phyloP scores from a whole-genome alignment of 2,113 vertebrate species.

The Trogon melanurus region DNA sequence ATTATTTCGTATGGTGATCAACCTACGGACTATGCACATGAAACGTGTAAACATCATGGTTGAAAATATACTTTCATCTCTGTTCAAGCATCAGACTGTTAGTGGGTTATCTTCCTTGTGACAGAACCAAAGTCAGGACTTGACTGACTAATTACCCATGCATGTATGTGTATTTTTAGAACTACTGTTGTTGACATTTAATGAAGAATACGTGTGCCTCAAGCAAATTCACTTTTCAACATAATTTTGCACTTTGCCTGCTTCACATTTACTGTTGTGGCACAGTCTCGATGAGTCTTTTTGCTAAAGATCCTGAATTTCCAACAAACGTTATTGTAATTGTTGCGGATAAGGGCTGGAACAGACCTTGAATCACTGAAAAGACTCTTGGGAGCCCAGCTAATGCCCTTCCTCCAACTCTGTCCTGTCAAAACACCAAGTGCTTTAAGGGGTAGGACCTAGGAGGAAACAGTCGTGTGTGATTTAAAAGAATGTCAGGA shows the following conservation, averaged over 20 bases:
- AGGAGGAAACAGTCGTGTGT: background rate
- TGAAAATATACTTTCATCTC: background rate
- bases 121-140: background rate
- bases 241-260: background rate
- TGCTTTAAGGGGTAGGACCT: background rate
- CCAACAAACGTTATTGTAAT: background rate
- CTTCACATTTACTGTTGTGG: background rate
- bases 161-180: background rate
- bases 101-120: background rate
- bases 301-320: background rate
- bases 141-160: background rate
- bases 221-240: background rate
- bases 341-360: background rate
- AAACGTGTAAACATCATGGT: background rate
- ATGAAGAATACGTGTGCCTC: background rate
- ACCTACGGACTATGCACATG: too few relatives aligned
- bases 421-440: background rate
- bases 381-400: background rate
- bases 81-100: background rate
- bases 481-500: conserved; percentile 27
- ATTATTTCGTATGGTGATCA: background rate
- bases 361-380: background rate
- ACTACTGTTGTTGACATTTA: background rate
- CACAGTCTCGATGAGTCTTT: background rate
- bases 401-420: background rate